Evolutionary conservation across 2,888 invertebrate species (phyloP), one percentile per base, ranked within the genome.

Genomic region (Machimus atricapillus): DNA sequence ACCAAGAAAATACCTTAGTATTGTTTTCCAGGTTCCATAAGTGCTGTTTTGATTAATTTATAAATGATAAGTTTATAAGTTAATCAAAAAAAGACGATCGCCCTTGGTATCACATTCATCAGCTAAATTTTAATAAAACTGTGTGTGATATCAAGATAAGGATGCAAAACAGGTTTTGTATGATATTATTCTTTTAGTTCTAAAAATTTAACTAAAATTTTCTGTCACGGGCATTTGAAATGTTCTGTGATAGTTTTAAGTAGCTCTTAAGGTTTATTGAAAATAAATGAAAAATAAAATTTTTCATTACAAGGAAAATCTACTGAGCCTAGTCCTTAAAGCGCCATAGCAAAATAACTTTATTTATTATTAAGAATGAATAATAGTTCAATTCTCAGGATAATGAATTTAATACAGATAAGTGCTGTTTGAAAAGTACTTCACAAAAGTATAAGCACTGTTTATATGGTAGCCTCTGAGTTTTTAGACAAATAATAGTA

Each of bases 41-140:
- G 76, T 37, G 34, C 16, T 37, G 76, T 86, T 88, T 86, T 87
- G 88, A 86, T 88, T 88, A 88, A 88, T 88, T 88, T 88, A 83
- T 87, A 87, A 86, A 86, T 46, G 56, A 9, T 79, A 34, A 52
- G 23, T 88, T 88, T 88, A 88, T 87, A 73, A 87, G 78, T 88
- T 88, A 87, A 88, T 88, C 87, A 88, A 87, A 86, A 74, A 78
- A 78, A 77, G 66, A 74, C 19, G 58, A 23, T n/a, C 31, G 14
- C 31, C 34, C 46, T 86, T 86, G 56, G 14, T 56, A 76, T 77
- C 46, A 86, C 76, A 86, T 73, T 82, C 46, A 52, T 9, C 23
- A 43, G 7, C 31, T 31, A 31, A 81, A 56, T 46, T 27, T 27
- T 81, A 77, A 14, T 31, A 31, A 77, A 52, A 16, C 19, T n/a